Evolutionary conservation across 2,797 vertebrate species (phyloP), one percentile per base, ranked within the genome.

Genomic region (Xiphophorus birchmanni): DNA sequence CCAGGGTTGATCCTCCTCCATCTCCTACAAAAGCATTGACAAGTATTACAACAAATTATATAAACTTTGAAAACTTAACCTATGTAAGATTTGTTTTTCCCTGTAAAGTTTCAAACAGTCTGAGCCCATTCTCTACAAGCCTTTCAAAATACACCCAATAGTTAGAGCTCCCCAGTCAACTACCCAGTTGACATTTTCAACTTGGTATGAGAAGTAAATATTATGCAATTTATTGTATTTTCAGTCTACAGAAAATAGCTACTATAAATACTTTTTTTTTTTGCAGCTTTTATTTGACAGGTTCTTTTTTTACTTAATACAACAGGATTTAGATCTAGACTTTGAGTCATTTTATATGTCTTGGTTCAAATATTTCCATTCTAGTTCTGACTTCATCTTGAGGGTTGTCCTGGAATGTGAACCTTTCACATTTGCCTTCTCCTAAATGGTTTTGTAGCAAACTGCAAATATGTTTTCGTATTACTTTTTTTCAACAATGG

Each of bases 1-100:
- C 84, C 89, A 81, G 74, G 80, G 47, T 35, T 67, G 45, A 45
- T 79, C 80, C 82, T 78, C 77, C 79, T 81, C 71, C 29, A 21
- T 83, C 73, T 65, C 81, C 85, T 79, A 26, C 74, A 50, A 79
- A 80, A 87, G 78, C 77, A 74, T 77, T 0, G 2, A 56, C 76
- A 79, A 50, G 73, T 47, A 74, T 73, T 35, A 32, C 52, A 74
- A 67, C 32, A 29, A 86, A 73, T 72, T 3, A 8, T 12, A 23
- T 10, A 0, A 67, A 40, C 9, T 23, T 37, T 67, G 37, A 18
- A n/a, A 32, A 35, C 29, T 63, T 32, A 21, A 32, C 10, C 18
- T 40, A 1, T 21, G 3, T 40, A 8, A 3, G 3, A 8, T 4
- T 32, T 15, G 21, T 63, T 35, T 6, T 32, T 32, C 15, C 0